A percentile compares a stretch with the other conserved stretches of the same genome.
Evolutionary conservation across 2,113 vertebrate genomes (phyloP).

Genomic region (Callaeas wilsoni): DNA sequence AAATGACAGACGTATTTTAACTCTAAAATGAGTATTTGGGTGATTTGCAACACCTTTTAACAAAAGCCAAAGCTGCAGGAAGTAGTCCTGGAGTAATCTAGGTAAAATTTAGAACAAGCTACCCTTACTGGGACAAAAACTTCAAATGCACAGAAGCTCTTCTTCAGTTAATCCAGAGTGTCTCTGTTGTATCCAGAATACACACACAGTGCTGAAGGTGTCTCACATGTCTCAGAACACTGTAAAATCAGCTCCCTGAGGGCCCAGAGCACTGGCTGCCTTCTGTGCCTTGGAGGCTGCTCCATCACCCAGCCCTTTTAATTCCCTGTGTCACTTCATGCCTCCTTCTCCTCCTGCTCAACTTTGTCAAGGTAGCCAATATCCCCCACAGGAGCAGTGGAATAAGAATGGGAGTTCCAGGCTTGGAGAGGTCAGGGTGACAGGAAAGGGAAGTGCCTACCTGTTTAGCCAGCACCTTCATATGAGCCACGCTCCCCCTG

Average conservation of each 20-base stretch:
- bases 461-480: constrained; percentile 97
- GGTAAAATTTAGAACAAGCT: background rate
- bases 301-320: background rate
- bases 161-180: background rate
- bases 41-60: background rate
- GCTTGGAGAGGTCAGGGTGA: background rate
- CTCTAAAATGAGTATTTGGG: background rate
- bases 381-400: background rate
- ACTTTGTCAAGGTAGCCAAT: background rate
- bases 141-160: background rate
- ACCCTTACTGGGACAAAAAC: background rate
- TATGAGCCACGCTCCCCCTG: constrained; percentile 90
- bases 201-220: background rate
- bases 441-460: constrained; percentile 45
- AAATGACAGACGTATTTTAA: background rate
- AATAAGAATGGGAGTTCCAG: background rate
- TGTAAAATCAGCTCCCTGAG: background rate
- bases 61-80: background rate
- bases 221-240: accelerated
- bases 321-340: background rate
- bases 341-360: background rate
- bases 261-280: background rate
- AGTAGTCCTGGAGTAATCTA: background rate
- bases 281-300: background rate
- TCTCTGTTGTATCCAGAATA: background rate